Evolutionary conservation across 2,113 vertebrate species (phyloP).

Genomic region (Morone saxatilis): DNA sequence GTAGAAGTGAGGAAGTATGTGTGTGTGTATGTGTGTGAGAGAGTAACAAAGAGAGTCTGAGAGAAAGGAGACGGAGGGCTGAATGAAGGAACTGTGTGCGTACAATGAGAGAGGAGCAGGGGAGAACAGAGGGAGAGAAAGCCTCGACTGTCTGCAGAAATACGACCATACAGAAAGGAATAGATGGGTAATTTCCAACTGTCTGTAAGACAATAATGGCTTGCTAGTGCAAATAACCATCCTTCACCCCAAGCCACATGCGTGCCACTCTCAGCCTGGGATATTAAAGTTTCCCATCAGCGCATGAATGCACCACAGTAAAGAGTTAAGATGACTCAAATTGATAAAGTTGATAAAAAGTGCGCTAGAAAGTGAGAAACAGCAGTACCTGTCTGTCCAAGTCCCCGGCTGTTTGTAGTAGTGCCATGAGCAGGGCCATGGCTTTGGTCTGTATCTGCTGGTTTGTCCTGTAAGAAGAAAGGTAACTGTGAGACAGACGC

Average conservation of each 20-base stretch:
- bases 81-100: conserved; percentile 67
- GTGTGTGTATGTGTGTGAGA: conserved; percentile 4
- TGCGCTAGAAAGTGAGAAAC: not conserved
- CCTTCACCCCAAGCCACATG: not conserved
- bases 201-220: not conserved
- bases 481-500: not conserved
- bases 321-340: not conserved
- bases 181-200: not conserved
- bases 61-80: conserved; percentile 32
- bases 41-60: conserved; percentile 44
- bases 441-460: conserved; percentile 96
- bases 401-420: conserved; percentile 89
- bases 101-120: conserved; percentile 48
- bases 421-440: conserved; percentile 94
- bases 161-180: conserved; percentile 3
- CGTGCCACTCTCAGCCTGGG: not conserved
- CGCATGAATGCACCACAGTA: not conserved
- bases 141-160: conserved; percentile 45
- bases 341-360: not conserved
- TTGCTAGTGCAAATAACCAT: conserved; percentile 13
- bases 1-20: conserved; percentile 45
- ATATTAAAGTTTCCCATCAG: not conserved
- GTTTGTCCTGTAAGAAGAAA: conserved; percentile 85
- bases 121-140: conserved; percentile 55
- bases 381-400: conserved; percentile 86